Evolutionary conservation across 2,113 vertebrate species (phyloP).

Genomic region (Guaruba guarouba): DNA sequence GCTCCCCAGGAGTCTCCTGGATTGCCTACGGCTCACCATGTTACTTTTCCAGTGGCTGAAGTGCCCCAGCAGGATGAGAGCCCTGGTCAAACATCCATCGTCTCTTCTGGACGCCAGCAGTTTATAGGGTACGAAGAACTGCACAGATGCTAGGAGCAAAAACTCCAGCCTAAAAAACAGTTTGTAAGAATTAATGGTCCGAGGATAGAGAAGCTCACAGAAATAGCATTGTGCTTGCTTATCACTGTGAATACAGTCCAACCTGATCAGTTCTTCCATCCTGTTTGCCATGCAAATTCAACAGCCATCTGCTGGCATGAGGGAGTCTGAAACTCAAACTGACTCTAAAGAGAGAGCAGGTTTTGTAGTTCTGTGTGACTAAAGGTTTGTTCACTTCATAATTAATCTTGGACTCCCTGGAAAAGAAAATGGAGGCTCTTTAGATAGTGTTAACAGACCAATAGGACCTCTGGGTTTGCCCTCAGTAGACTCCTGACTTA

Average conservation of each 20-base stretch:
- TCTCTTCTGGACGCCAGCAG: background rate
- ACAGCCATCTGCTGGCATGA: background rate
- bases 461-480: background rate
- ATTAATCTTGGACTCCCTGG: background rate
- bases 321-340: background rate
- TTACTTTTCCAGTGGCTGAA: background rate
- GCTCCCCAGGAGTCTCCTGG: background rate
- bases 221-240: background rate
- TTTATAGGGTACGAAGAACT: background rate
- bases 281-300: background rate
- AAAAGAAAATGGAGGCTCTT: background rate
- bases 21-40: background rate
- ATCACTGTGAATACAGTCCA: background rate
- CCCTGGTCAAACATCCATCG: background rate
- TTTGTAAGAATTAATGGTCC: background rate
- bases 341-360: background rate
- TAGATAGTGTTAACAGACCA: background rate
- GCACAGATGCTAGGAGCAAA: background rate
- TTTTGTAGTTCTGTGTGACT: background rate
- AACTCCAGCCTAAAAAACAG: background rate
- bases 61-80: background rate
- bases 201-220: background rate
- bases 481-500: background rate
- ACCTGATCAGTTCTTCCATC: background rate
- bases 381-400: background rate